phyloP scores from a whole-genome alignment of 2,888 invertebrate species.

The Lasius platythorax region DNA sequence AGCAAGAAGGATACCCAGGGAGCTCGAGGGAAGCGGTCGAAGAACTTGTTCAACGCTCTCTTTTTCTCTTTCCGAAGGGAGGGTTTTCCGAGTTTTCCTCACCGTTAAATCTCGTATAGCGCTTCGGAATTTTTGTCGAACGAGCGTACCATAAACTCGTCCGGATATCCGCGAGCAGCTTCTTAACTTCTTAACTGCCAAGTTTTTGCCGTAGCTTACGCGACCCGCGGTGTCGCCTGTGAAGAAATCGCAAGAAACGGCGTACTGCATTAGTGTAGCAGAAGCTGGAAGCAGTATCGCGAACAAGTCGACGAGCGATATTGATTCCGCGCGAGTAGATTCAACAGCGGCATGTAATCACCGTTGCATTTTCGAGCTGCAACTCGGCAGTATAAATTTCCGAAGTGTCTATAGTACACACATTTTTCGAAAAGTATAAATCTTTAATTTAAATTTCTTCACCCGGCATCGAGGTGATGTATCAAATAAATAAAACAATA shows the following conservation, averaged over 20 bases:
- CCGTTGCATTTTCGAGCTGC: neutral
- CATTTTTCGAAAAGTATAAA: neutral
- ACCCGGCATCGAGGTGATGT: neutral
- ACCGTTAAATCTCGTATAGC: constrained; percentile 27
- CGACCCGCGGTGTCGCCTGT: neutral
- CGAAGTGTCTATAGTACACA: neutral
- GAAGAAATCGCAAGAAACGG: neutral
- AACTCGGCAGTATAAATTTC: constrained; percentile 2
- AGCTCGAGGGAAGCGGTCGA: constrained; percentile 13
- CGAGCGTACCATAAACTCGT: constrained; percentile 8
- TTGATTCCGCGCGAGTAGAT: neutral
- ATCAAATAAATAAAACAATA: neutral
- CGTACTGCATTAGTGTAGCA: neutral
- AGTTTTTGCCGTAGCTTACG: neutral
- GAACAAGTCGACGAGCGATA: neutral
- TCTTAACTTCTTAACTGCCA: constrained; percentile 26
- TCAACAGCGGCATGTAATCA: neutral
- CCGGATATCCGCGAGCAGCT: constrained; percentile 12
- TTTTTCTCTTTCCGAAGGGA: neutral
- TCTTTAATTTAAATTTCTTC: neutral
- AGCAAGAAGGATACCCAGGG: constrained; percentile 13
- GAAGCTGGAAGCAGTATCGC: neutral
- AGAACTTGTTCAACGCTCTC: neutral
- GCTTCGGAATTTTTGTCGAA: constrained; percentile 22
- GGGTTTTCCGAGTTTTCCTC: constrained; percentile 2